Evolutionary conservation across 2,888 invertebrate genomes (phyloP).

Genomic region (Choreutis nemorana): DNA sequence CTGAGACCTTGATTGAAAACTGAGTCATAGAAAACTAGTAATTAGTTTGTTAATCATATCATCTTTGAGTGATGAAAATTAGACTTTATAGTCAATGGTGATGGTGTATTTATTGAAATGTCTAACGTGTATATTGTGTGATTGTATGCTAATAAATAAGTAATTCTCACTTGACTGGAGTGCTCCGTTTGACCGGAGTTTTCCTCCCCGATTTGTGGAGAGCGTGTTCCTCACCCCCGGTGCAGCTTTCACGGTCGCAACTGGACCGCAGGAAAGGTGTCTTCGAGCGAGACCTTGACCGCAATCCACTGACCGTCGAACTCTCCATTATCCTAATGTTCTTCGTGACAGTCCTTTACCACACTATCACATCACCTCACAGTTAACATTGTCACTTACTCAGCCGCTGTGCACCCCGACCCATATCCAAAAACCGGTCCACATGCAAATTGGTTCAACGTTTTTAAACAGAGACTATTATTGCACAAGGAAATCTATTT

Average conservation of each 20-base stretch:
- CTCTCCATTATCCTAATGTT: constrained; percentile 49
- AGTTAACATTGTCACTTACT: constrained; percentile 23
- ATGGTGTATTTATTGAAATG: no score
- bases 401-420: constrained; percentile 19
- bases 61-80: no score
- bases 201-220: constrained; percentile 58
- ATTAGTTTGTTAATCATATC: no score
- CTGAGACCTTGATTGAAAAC: no score
- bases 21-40: no score
- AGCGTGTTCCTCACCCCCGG: constrained; percentile 53
- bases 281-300: constrained; percentile 75
- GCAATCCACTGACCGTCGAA: constrained; percentile 58
- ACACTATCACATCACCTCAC: constrained; percentile 10
- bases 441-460: constrained; percentile 26
- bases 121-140: neutral
- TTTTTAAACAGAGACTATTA: constrained; percentile 24
- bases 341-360: neutral
- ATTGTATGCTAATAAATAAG: neutral
- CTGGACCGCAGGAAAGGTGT: constrained; percentile 71
- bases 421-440: constrained; percentile 20
- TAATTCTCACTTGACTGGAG: constrained; percentile 55
- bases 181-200: constrained; percentile 53
- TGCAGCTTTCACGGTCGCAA: constrained; percentile 66
- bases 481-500: constrained; percentile 64
- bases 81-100: no score